Evolutionary conservation across 1,140 invertebrate species (phyloP).

Genomic region (Drosophila kohkoa): DNA sequence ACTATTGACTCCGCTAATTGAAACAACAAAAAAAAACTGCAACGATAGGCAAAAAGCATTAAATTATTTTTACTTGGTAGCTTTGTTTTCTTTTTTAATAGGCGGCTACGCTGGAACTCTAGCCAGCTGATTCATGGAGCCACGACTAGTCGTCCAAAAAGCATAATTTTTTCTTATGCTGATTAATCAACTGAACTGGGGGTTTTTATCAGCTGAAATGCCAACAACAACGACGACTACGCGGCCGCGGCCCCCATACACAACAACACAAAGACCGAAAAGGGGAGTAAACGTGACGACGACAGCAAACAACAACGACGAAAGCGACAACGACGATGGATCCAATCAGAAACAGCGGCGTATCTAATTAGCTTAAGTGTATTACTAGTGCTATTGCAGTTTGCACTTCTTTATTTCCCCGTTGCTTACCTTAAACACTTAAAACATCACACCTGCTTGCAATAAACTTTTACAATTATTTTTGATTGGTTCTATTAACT

Average conservation of each 20-base stretch:
- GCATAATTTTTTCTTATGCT: slow-evolving; percentile 24
- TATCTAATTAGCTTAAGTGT: slow-evolving; percentile 49
- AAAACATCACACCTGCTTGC: slow-evolving; percentile 54
- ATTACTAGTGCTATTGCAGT: background rate
- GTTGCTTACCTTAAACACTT: slow-evolving; percentile 62
- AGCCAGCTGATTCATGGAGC: slow-evolving; percentile 52
- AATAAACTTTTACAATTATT: slow-evolving; percentile 23
- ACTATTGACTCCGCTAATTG: slow-evolving; percentile 31
- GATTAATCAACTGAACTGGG: slow-evolving; percentile 60
- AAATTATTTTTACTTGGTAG: slow-evolving; percentile 2
- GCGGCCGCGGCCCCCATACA: slow-evolving; percentile 30
- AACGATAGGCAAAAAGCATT: background rate
- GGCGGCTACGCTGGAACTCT: slow-evolving; percentile 7
- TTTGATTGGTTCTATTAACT: slow-evolving; percentile 43
- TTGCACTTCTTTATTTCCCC: background rate
- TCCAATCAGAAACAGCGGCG: slow-evolving; percentile 34
- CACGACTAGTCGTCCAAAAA: slow-evolving; percentile 19
- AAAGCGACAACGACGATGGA: slow-evolving; percentile 26
- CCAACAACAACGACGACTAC: slow-evolving; percentile 27
- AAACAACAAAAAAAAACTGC: slow-evolving; percentile 27
- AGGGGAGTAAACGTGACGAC: slow-evolving; percentile 74
- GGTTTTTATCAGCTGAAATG: slow-evolving; percentile 63
- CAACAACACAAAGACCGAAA: slow-evolving; percentile 65
- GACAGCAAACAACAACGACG: slow-evolving; percentile 4
- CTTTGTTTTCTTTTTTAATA: background rate